Percentiles rank a stretch among this genome's conserved stretches.
phyloP scores from a whole-genome alignment of 2,888 invertebrate species.

The Bugula neritina region DNA sequence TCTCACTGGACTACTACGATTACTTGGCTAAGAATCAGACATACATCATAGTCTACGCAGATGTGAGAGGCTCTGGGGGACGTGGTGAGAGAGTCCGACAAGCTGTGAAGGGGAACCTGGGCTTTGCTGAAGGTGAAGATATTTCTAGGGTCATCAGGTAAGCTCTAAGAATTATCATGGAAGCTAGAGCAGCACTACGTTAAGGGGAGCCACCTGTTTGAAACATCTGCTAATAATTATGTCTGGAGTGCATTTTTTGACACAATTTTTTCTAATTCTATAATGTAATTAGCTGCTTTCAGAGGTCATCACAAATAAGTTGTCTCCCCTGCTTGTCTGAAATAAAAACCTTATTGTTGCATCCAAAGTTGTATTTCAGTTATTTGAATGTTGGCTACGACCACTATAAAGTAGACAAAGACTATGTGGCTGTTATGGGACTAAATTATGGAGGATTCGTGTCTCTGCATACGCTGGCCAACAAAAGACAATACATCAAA shows the following conservation, averaged over 20 bases:
- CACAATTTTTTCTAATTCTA: too few relatives aligned
- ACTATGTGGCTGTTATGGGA: slow-evolving; percentile 15
- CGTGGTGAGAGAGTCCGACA: slow-evolving; percentile 3
- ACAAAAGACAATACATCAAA: neutral
- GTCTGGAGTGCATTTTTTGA: too few relatives aligned
- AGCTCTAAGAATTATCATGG: too few relatives aligned
- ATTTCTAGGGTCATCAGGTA: slow-evolving; percentile 4
- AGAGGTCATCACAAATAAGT: neutral
- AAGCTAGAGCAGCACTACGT: too few relatives aligned
- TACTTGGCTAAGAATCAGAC: slow-evolving; percentile 23
- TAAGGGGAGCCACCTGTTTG: too few relatives aligned
- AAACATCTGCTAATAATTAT: too few relatives aligned
- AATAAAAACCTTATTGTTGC: too few relatives aligned
- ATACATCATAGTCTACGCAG: slow-evolving; percentile 2
- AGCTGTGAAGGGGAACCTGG: neutral
- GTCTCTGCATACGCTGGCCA: neutral
- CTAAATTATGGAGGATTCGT: slow-evolving; percentile 12
- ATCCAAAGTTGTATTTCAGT: too few relatives aligned
- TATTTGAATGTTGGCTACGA: neutral
- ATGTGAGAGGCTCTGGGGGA: slow-evolving; percentile 6
- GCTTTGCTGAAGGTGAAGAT: neutral
- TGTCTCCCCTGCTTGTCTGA: neutral
- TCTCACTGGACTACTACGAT: neutral
- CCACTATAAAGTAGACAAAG: slow-evolving; percentile 11
- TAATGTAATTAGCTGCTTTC: too few relatives aligned